These are phyloP conservation scores for Erethizon dorsatum DNA, from an alignment of 2,797 vertebrate genomes.

Conservation along the genomic window DNA sequence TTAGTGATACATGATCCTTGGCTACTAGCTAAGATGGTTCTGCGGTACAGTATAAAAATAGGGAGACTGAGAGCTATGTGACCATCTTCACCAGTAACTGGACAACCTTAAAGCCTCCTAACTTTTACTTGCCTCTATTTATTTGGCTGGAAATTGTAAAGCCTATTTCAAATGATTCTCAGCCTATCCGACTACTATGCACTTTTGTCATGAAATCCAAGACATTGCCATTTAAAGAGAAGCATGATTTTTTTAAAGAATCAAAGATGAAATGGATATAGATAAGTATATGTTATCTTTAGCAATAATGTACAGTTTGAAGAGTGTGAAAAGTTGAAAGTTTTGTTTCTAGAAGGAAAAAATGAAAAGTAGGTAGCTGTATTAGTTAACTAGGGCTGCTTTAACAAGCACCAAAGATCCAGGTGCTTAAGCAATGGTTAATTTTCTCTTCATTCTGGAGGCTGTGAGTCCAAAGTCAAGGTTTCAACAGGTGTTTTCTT, in stretches of 20 bases:
- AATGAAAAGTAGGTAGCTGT: neutral
- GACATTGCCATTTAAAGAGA: neutral
- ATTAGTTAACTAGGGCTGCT: neutral
- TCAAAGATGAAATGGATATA: conserved; percentile 39
- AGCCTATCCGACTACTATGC: neutral
- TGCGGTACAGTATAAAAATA: neutral
- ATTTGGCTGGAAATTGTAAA: neutral
- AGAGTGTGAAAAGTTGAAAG: neutral
- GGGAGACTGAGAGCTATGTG: neutral
- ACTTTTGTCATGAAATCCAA: neutral
- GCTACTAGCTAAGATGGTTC: neutral
- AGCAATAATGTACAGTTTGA: neutral
- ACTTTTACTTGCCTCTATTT: conserved; percentile 9
- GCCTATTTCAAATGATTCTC: neutral
- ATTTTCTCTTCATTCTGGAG: conserved; percentile 7
- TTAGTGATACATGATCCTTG: neutral
- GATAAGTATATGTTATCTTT: neutral
- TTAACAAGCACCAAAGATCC: neutral
- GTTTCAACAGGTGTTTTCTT: neutral
- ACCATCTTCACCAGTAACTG: neutral
- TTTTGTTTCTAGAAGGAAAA: neutral
- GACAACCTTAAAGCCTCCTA: neutral
- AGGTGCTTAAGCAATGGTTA: neutral
- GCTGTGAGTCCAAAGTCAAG: neutral
- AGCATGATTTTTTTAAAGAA: neutral